phyloP scores from a whole-genome alignment of 2,888 invertebrate genomes.

The Tinea semifulvella region DNA sequence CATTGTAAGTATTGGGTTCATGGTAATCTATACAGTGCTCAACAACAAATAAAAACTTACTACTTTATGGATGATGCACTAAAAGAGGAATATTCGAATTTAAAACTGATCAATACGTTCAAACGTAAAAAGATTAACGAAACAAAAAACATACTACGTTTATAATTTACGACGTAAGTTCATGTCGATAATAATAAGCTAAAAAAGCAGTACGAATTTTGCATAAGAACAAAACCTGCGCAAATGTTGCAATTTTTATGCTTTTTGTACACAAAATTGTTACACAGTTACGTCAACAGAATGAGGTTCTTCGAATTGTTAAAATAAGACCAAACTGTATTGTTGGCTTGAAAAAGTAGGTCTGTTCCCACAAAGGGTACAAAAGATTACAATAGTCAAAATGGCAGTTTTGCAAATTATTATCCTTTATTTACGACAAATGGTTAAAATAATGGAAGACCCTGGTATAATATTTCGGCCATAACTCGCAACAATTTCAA shows the following conservation, averaged over 20 bases:
- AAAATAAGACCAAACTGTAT: constrained; percentile 41
- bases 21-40: too few species aligned
- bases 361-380: constrained; percentile 21
- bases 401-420: constrained; percentile 5
- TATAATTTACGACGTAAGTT: too few species aligned
- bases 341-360: constrained; percentile 31
- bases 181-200: too few species aligned
- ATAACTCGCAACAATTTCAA: not conserved
- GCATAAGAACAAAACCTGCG: constrained; percentile 1
- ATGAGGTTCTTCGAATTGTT: constrained; percentile 46
- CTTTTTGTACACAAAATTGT: constrained; percentile 17
- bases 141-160: too few species aligned
- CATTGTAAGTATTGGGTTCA: too few species aligned
- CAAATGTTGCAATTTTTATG: constrained; percentile 7
- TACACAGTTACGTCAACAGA: constrained; percentile 43
- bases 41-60: too few species aligned
- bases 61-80: too few species aligned
- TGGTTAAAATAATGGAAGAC: not conserved
- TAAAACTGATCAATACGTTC: too few species aligned
- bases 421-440: constrained; percentile 9
- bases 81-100: too few species aligned
- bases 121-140: too few species aligned
- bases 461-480: not conserved
- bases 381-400: constrained; percentile 4
- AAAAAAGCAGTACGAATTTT: not conserved